Evolutionary conservation across 1,140 invertebrate genomes (phyloP), one percentile per base, ranked within the genome.

Genomic region (Bacillus rossius): DNA sequence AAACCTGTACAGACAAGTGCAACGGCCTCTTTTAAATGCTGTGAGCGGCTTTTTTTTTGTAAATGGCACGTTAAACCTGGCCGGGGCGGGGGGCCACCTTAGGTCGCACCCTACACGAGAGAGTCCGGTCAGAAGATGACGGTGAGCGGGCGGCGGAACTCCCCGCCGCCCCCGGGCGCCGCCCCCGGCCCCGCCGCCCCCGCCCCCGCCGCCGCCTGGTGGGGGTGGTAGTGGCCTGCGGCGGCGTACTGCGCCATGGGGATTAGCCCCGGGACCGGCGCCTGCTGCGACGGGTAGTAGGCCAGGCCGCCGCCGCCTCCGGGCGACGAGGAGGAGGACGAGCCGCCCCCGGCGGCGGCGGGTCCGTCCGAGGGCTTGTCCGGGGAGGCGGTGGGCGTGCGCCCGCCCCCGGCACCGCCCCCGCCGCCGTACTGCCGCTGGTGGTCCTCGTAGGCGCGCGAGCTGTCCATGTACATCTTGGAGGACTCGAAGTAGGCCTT

Each of bases 111-210:
- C 29, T 34, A 34, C 29, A 34, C 29, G 29, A 34, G 29, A 4
- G 29, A 34, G 47, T 57, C 55, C 47, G 87, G 87, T 91, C 88
- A 92, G 81, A 91, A 91, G 81, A 92, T 90, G 59, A 92, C 89
- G 37, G 89, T 87, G 10, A 92, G 73, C 1, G 90, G 89, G 67
- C 89, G 79, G 55, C 88, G 77, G 72, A 89, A 91, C 67, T 91
- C 89, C 17, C 81, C 75, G 61, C 81, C 77, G 25, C 75, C 71
- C 37, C 67, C 60, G 64, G 69, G 50, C 74, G 71, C 63, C 52
- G 69, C 60, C 78, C 23, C 72, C 67, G n/a, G n/a, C n/a, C 5
- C 4, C 89, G 19, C 81, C 75, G 61, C 81, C 77, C 26, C 75
- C 71, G 40, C 67, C 61, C 63, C 69, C 51, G 75, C 71, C 62